Evolutionary conservation across 2,113 vertebrate genomes (phyloP), one percentile per base, ranked within the genome.

Genomic region (Oncorhynchus tshawytscha): DNA sequence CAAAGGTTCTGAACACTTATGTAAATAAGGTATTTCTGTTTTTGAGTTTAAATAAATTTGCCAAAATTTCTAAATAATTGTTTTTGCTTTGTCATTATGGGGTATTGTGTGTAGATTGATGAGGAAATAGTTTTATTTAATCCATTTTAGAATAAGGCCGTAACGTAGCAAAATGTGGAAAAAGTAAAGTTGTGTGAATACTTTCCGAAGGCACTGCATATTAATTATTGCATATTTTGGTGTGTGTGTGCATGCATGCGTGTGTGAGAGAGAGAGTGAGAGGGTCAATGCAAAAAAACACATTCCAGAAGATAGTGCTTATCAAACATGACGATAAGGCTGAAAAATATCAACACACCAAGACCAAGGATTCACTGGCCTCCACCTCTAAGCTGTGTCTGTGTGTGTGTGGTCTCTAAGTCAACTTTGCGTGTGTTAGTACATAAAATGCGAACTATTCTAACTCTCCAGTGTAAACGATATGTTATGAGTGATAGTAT

Each of bases 251-350:
- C 1, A 2, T 29, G 20, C 13, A 25, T 31, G 18, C 18, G 70
- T 45, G 48, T 25, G 75, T 68, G 60, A 24, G 24, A 49, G 54
- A 73, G 29, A 45, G 39, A 45, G 31, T 6, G 31, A 73, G 73
- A 62, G 59, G 2, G 76, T 67, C 70, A 49, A 66, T 71, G 66
- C 68, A 77, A 80, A 79, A 70, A 89, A 83, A 86, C 80, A 88
- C 87, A 88, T 88, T 87, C 83, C 86, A 81, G 60, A 60, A 79
- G 71, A 80, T 72, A 49, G 18, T 12, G 29, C 77, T 87, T 87
- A 86, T 85, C 76, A 77, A 29, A 64, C 68, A 48, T 15, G 7
- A 70, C 60, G 87, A 87, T 85, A 88, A 86, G 72, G 70, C 76
- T 72, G 54, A 74, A 79, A 45, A 75, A 75, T 86, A 78, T 80